phyloP scores from a whole-genome alignment of 2,113 vertebrate genomes.

The Nothocercus julius region DNA sequence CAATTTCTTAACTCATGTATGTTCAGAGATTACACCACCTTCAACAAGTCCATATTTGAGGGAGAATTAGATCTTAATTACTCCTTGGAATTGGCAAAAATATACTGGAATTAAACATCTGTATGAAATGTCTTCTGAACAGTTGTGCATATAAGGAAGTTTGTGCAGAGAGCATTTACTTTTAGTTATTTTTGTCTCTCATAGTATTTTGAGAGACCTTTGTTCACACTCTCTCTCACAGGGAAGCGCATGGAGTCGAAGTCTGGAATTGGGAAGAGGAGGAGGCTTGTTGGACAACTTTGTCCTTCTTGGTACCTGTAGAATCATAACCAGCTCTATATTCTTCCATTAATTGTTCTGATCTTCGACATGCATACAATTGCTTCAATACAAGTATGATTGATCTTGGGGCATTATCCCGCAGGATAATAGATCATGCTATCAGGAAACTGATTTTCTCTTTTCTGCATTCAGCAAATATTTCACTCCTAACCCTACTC shows the following conservation, averaged over 20 bases:
- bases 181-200: not conserved
- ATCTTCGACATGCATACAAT: not conserved
- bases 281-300: not conserved
- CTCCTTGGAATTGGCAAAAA: not conserved
- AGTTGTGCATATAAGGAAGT: not conserved
- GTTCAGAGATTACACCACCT: not conserved
- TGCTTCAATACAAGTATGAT: too few relatives aligned
- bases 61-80: not conserved
- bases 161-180: not conserved
- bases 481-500: not conserved
- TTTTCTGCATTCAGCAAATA: not conserved
- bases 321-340: not conserved
- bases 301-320: not conserved
- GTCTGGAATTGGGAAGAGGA: not conserved
- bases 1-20: not conserved
- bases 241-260: fast-evolving
- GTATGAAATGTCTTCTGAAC: not conserved
- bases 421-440: not conserved
- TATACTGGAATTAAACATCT: not conserved
- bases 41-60: not conserved
- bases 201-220: not conserved
- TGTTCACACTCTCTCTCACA: not conserved
- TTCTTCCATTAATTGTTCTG: not conserved
- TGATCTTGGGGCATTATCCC: not conserved
- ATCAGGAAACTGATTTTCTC: not conserved